These are phyloP conservation scores for Meliscaeva auricollis DNA, from an alignment of 2,888 invertebrate genomes.

Conservation along the genomic window DNA sequence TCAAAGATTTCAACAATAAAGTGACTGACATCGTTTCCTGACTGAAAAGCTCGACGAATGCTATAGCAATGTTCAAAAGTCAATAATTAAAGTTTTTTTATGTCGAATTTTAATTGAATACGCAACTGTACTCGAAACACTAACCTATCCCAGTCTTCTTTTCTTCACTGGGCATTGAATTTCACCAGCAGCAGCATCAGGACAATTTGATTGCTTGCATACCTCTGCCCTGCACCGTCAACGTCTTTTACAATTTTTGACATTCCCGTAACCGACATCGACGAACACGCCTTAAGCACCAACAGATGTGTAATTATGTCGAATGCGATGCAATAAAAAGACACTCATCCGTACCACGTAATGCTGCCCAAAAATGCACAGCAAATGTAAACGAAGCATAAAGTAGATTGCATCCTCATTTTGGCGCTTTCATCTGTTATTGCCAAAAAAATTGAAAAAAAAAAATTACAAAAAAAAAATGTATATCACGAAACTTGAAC, in stretches of 20 bases:
- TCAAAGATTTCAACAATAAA: conserved; percentile 37
- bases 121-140: conserved; percentile 64
- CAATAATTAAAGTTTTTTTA: conserved; percentile 44
- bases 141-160: conserved; percentile 67
- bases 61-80: conserved; percentile 30
- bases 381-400: conserved; percentile 67
- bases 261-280: conserved; percentile 40
- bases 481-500: conserved; percentile 56
- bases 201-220: conserved; percentile 61
- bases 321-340: conserved; percentile 69
- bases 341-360: conserved; percentile 56
- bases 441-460: conserved; percentile 29
- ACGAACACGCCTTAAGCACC: conserved; percentile 59
- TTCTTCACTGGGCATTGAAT: conserved; percentile 54
- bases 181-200: conserved; percentile 53
- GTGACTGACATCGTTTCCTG: conserved; percentile 39
- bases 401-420: conserved; percentile 66
- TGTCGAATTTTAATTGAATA: conserved; percentile 56
- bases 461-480: conserved; percentile 9
- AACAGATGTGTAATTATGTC: conserved; percentile 74
- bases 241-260: conserved; percentile 37
- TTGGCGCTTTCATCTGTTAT: conserved; percentile 67
- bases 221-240: conserved; percentile 24
- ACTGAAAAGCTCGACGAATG: conserved; percentile 1
- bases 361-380: conserved; percentile 43